Base-by-base conservation (phyloP, 2,888 invertebrate species). In the Venusia cambrica region DNA sequence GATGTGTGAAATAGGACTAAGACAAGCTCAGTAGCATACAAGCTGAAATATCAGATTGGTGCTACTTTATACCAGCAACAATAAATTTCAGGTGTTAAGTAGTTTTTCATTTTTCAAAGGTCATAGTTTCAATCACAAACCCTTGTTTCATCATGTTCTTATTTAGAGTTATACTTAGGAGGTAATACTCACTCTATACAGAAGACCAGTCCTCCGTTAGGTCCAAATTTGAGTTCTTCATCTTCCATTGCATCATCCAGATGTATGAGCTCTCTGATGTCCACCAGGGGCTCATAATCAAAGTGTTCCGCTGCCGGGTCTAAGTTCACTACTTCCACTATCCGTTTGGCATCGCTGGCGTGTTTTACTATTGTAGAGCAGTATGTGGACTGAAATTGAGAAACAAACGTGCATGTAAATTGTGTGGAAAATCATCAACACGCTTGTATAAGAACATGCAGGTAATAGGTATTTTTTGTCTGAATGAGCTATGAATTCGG, bases 271-370 rank as follows among this genome's bases (percentile, higher is more conserved):
- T 98, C 95, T 28, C 96, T 79, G 45, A 97, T 93, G 70, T 97
- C 96, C 2, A 93, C 93, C 4, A 94, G 66, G 0, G 98, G 95
- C 36, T 94, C 90, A 66, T 99, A 99, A 57, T 94, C 93, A 80
- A 99, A 99, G 69, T 94, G 90, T 73, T 99, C 99, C 0, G 99
- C 98, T 0, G 99, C 99, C 0, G 99, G 99, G 77, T 99, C 99
- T 39, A 99, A 87, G 87, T 99, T 99, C 0, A 98, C 94, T 1
- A 99, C 93, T 47, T 96, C 92, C 5, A 98, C 90, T 0, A 89
- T 87, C 47, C 97, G 90, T 37, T 92, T 91, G 1, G 90, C 77
- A 47, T 93, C 93, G 36, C 91, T 90, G 4, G 93, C 96, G 78
- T 98, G 97, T 61, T 92, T 93, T 41, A 94, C 94, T 71, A 99